phyloP scores from a whole-genome alignment of 2,113 vertebrate genomes.

The Hyaena hyaena region DNA sequence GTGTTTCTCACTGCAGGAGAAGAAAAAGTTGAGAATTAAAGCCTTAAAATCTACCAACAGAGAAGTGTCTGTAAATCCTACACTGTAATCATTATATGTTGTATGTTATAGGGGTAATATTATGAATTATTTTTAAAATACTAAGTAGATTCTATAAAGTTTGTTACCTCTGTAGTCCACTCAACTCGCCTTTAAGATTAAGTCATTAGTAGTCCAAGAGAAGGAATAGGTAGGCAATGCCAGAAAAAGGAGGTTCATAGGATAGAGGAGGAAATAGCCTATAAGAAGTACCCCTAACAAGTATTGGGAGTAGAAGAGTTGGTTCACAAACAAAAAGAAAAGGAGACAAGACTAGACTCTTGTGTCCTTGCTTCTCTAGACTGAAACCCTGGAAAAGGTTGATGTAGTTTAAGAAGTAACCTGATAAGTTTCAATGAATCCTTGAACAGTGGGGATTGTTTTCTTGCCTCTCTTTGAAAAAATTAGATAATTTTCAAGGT shows the following conservation, averaged over 20 bases:
- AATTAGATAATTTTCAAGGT: neutral
- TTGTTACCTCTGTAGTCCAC: neutral
- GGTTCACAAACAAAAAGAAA: neutral
- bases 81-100: neutral
- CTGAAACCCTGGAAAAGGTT: neutral
- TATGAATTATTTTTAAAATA: constrained; percentile 46
- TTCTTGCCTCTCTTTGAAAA: neutral
- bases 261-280: neutral
- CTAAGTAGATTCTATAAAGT: neutral
- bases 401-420: neutral
- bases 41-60: constrained; percentile 26
- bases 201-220: neutral
- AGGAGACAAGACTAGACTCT: neutral
- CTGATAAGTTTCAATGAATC: neutral
- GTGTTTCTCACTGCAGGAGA: neutral
- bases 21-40: constrained; percentile 1
- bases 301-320: neutral
- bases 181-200: neutral
- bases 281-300: neutral
- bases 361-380: neutral
- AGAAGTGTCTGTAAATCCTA: neutral
- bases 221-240: neutral
- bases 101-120: neutral
- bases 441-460: neutral
- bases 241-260: neutral